phyloP scores from a whole-genome alignment of 2,888 invertebrate genomes.

The Leistus spinibarbis region DNA sequence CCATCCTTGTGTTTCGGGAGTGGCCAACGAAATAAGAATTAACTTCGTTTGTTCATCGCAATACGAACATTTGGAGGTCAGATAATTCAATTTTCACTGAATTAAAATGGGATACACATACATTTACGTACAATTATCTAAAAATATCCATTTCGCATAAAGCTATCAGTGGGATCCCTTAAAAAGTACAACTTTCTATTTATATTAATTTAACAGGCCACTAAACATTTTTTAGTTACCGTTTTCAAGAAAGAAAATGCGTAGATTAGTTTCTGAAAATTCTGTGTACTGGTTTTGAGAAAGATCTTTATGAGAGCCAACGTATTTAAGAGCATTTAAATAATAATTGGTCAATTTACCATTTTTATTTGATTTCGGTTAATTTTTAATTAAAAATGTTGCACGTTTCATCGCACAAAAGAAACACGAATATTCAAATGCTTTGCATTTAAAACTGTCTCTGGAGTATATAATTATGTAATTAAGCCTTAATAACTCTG shows the following conservation, averaged over 20 bases:
- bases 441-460: neutral
- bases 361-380: neutral
- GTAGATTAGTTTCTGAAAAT: no score
- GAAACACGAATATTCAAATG: no score
- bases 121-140: no score
- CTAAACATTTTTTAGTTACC: no score
- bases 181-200: no score
- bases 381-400: neutral
- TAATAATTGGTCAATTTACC: neutral
- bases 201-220: no score
- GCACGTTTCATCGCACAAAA: neutral
- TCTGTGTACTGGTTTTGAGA: no score
- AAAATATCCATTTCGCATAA: no score
- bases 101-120: neutral
- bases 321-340: neutral
- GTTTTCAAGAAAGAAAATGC: no score
- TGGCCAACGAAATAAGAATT: constrained; percentile 7
- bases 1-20: neutral
- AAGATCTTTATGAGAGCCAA: no score
- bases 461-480: neutral
- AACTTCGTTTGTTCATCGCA: neutral
- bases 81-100: constrained; percentile 16
- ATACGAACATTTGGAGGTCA: neutral
- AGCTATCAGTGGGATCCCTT: no score
- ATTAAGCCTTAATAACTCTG: neutral